Conservation (phyloP, 2,888 invertebrate genomes). For the Dasysyrphus tricinctus region DNA sequence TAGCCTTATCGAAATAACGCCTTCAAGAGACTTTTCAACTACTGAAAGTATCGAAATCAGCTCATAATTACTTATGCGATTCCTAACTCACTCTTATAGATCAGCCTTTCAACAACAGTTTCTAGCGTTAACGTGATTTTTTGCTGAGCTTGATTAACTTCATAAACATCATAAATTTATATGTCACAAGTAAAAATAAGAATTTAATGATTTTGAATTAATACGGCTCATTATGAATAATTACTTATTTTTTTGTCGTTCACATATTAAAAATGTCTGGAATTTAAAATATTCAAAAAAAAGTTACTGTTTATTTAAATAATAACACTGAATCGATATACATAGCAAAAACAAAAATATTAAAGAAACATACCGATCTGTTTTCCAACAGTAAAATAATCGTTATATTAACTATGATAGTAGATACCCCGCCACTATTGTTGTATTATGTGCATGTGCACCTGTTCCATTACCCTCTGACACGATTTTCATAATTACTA, state of each 20-base stretch:
- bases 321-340: background rate
- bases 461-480: conserved; percentile 62
- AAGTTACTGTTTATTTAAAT: background rate
- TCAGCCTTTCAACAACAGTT: too few species aligned
- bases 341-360: background rate
- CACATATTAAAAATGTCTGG: background rate
- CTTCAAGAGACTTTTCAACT: too few species aligned
- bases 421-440: background rate
- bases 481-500: conserved; percentile 64
- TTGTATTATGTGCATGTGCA: conserved; percentile 6
- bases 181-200: background rate
- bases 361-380: background rate
- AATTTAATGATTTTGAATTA: background rate
- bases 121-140: too few species aligned
- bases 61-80: too few species aligned
- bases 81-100: too few species aligned
- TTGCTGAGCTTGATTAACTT: too few species aligned
- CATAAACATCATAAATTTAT: too few species aligned
- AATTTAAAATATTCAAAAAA: background rate
- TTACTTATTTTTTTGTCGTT: background rate
- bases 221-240: background rate
- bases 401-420: background rate
- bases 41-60: too few species aligned
- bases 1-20: too few species aligned
- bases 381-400: conserved; percentile 22